Evolutionary conservation across 2,888 invertebrate species (phyloP), one percentile per base, ranked within the genome.

Genomic region (Ischnus inquisitorius): DNA sequence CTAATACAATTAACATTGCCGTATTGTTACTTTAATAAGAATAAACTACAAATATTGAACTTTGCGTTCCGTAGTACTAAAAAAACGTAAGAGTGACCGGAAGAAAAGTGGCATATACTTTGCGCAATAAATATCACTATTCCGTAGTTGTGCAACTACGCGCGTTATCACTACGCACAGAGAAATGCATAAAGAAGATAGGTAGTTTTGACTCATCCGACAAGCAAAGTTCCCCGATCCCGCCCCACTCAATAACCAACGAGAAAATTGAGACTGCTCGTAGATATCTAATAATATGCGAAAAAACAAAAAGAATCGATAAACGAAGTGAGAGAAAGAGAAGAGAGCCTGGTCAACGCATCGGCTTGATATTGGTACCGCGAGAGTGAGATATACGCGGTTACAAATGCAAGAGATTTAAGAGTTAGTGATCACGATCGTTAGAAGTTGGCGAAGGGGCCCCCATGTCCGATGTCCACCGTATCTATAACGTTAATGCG

Each of bases 401-500:
- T 87, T 89, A 88, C 87, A 89, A 88, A 90, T 88, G 88, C 85
- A 81, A 75, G 84, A 86, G 85, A 88, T 89, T 90, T 87, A 88
- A 90, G 87, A 88, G 90, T 90, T 88, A 88, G 89, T 81, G 87
- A 90, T 89, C 88, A 82, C 78, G 84, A 87, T 90, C 89, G 90
- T 90, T 90, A 90, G 82, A 82, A 86, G 65, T 83, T 85, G 77
- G 79, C 84, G 83, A 88, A 86, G 76, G 82, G 74, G 57, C 34
- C 34, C 34, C 87, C 87, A 76, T 88, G 90, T 90, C 89, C 86
- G 79, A 82, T 85, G 86, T 88, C 88, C 78, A 74, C 86, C 86
- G 89, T 91, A 91, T 91, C 90, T 90, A 89, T 91, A 90, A 91
- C 90, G 88, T 91, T 91, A 91, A 91, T 90, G 90, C 88, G 89